Evolutionary conservation across 2,888 invertebrate genomes (phyloP), one percentile per base, ranked within the genome.

Genomic region (Prosopocoilus inquinatus): DNA sequence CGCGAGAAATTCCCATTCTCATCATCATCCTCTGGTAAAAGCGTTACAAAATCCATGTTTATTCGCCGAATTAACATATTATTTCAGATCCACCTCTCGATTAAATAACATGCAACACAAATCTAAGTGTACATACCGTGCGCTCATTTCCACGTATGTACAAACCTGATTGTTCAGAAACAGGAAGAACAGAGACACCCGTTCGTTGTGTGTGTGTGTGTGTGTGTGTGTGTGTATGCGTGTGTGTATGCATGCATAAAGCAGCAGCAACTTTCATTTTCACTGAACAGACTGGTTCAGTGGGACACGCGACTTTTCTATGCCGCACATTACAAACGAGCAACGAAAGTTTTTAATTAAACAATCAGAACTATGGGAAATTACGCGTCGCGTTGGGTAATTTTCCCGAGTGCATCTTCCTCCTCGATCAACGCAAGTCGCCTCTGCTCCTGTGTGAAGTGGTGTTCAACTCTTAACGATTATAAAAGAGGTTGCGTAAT

Each of bases 251-350:
- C 45, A 53, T 48, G 11, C 49, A 9, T 41, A 38, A 38, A 13
- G 11, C 38, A 53, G 49, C 47, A 51, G 50, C 58, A 51, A 65
- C 65, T 65, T 65, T 65, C 65, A 52, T 63, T 65, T 65, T 64
- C 61, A 62, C 62, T 63, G 35, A 53, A 57, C 55, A 50, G 65
- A 63, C 64, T 65, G 65, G 65, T 64, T 64, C 64, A 65, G 60
- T 64, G 59, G 65, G 62, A 64, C 65, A 61, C 53, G 20, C 20
- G 57, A 50, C 51, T 57, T 63, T 61, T 63, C 59, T 63, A 54
- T 57, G 58, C 56, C 56, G 56, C 39, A 33, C 41, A 46, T 9
- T 57, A 49, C 48, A 32, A 45, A 46, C 44, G 53, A 50, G 12
- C 33, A 53, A 57, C 46, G 53, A 53, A 53, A 53, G 53, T 53